Percentiles rank a stretch among this genome's conserved stretches.
These are phyloP conservation scores for Capromys pilorides DNA, from an alignment of 2,797 vertebrate species.

Conservation along the genomic window DNA sequence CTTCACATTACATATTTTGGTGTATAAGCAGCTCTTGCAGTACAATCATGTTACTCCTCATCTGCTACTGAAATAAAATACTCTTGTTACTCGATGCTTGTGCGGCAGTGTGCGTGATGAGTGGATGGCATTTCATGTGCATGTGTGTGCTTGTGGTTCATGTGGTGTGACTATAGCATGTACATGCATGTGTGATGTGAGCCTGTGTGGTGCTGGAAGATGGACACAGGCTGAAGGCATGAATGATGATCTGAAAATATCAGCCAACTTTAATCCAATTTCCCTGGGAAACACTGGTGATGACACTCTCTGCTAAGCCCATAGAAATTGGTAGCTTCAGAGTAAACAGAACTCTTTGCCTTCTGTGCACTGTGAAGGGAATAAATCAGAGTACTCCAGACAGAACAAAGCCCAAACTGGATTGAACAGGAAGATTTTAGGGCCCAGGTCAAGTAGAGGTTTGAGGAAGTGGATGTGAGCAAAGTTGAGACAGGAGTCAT, in stretches of 20 bases:
- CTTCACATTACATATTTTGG: constrained; percentile 26
- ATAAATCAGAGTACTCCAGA: neutral
- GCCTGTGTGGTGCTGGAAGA: neutral
- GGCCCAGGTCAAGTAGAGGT: neutral
- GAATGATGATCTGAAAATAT: constrained; percentile 33
- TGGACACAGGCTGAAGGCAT: neutral
- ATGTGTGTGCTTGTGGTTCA: neutral
- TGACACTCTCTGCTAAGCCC: neutral
- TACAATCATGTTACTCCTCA: constrained; percentile 20
- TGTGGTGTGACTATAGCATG: neutral
- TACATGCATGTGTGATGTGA: neutral
- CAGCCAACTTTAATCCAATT: constrained; percentile 13
- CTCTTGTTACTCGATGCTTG: neutral
- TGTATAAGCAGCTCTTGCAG: neutral
- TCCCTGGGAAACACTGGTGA: neutral
- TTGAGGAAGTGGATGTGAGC: neutral
- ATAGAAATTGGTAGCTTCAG: neutral
- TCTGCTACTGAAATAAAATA: neutral
- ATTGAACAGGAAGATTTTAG: neutral
- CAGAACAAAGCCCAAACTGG: neutral
- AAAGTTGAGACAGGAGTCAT: neutral
- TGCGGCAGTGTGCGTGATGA: too few species aligned
- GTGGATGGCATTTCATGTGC: neutral
- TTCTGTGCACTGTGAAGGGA: neutral
- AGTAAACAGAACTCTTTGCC: neutral